Percentiles rank a stretch among this genome's conserved stretches.
These are phyloP conservation scores for Teleogryllus oceanicus DNA, from an alignment of 2,888 invertebrate genomes.

Conservation along the genomic window DNA sequence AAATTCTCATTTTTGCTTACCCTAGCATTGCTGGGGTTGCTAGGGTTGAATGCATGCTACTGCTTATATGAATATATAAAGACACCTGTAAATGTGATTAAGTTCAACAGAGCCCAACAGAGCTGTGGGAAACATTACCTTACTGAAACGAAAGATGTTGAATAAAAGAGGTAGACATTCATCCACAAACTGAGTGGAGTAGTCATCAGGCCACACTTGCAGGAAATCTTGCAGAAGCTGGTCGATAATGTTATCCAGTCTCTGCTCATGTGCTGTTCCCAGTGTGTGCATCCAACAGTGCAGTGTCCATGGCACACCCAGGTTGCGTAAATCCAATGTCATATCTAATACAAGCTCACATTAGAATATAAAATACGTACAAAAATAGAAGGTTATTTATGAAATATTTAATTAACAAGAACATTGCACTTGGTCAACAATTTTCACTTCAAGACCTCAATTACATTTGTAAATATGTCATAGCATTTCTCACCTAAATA, in stretches of 20 bases:
- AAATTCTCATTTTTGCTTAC: no score
- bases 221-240: conserved; percentile 84
- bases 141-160: conserved; percentile 85
- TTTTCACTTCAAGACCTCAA: background rate
- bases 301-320: conserved; percentile 86
- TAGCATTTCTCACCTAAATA: conserved; percentile 61
- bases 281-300: conserved; percentile 91
- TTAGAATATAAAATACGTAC: background rate
- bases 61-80: no score
- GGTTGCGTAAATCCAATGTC: conserved; percentile 78
- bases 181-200: conserved; percentile 83
- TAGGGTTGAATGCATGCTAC: no score
- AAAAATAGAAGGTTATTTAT: background rate
- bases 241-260: conserved; percentile 80
- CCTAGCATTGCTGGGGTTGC: no score
- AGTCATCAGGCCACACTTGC: conserved; percentile 86
- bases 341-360: conserved; percentile 58
- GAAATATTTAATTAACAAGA: background rate
- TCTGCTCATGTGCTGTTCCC: conserved; percentile 79
- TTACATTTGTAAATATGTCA: background rate
- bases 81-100: no score
- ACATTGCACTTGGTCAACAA: no score
- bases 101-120: no score
- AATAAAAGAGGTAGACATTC: conserved; percentile 85
- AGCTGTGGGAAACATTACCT: conserved; percentile 53